Evolutionary conservation across 2,888 invertebrate genomes (phyloP).

Genomic region (Melikaiella ostensackeni): DNA sequence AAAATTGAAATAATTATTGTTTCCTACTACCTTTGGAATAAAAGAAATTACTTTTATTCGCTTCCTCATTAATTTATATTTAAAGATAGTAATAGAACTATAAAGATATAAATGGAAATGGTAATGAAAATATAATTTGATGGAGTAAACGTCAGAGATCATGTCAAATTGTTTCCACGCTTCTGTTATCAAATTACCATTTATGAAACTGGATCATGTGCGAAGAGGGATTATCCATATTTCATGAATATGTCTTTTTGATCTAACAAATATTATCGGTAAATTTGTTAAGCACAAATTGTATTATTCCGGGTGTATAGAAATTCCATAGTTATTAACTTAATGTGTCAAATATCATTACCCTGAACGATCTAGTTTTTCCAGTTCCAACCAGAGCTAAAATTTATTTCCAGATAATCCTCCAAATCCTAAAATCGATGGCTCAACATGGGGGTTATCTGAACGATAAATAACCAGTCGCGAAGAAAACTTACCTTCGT

Average conservation of each 20-base stretch:
- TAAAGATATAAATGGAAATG: neutral
- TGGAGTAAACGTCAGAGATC: neutral
- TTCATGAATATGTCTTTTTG: neutral
- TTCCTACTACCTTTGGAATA: too few species aligned
- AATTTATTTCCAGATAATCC: conserved; percentile 32
- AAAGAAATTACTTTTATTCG: too few species aligned
- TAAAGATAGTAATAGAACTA: too few species aligned
- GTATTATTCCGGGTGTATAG: neutral
- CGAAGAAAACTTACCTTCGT: conserved; percentile 18
- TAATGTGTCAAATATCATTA: conserved; percentile 4
- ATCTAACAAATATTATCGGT: neutral
- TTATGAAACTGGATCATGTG: neutral
- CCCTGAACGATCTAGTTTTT: conserved; percentile 1
- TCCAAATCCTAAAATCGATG: conserved; percentile 34
- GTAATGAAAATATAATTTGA: neutral
- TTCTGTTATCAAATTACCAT: neutral
- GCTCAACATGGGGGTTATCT: conserved; percentile 23
- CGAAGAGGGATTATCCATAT: neutral
- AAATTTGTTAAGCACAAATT: neutral
- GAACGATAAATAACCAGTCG: conserved; percentile 27
- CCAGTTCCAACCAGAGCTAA: neutral
- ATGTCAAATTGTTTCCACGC: neutral
- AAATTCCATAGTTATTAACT: neutral
- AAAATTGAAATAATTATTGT: too few species aligned
- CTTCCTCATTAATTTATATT: too few species aligned